Evolutionary conservation across 2,888 invertebrate genomes (phyloP).

Genomic region (Lobophora halterata): DNA sequence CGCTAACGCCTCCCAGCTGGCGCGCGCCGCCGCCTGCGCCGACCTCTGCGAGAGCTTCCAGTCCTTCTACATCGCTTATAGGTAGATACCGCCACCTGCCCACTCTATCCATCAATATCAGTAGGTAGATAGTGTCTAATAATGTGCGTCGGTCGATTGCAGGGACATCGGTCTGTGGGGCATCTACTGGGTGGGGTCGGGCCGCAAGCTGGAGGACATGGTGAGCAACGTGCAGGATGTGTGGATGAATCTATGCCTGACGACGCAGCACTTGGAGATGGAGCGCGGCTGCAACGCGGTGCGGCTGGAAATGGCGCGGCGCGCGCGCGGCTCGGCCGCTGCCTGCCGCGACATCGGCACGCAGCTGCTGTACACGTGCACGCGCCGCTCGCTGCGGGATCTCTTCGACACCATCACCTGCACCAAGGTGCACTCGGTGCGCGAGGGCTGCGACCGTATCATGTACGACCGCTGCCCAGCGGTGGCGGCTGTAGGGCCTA

Average conservation of each 20-base stretch:
- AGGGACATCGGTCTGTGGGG: conserved; percentile 72
- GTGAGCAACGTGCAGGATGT: conserved; percentile 52
- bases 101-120: too few relatives aligned
- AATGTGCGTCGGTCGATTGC: too few relatives aligned
- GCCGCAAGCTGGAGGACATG: conserved; percentile 57
- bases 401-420: conserved; percentile 15
- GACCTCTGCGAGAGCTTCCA: conserved; percentile 60
- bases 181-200: conserved; percentile 57
- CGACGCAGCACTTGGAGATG: conserved; percentile 44
- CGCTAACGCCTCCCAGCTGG: conserved; percentile 47
- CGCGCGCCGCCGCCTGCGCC: conserved; percentile 45
- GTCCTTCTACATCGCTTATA: conserved; percentile 68
- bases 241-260: conserved; percentile 62
- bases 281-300: conserved; percentile 51
- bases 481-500: conserved; percentile 64
- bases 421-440: conserved; percentile 28
- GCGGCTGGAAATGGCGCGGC: conserved; percentile 46
- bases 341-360: conserved; percentile 58
- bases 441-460: conserved; percentile 39
- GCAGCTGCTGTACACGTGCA: conserved; percentile 50
- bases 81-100: too few relatives aligned
- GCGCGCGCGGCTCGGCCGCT: conserved; percentile 42
- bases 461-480: conserved; percentile 67
- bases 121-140: too few relatives aligned
- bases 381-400: conserved; percentile 36